Percentiles rank a stretch among this genome's conserved stretches.
Conservation (phyloP, 2,888 invertebrate species). For the Ormyrus pomaceus region DNA sequence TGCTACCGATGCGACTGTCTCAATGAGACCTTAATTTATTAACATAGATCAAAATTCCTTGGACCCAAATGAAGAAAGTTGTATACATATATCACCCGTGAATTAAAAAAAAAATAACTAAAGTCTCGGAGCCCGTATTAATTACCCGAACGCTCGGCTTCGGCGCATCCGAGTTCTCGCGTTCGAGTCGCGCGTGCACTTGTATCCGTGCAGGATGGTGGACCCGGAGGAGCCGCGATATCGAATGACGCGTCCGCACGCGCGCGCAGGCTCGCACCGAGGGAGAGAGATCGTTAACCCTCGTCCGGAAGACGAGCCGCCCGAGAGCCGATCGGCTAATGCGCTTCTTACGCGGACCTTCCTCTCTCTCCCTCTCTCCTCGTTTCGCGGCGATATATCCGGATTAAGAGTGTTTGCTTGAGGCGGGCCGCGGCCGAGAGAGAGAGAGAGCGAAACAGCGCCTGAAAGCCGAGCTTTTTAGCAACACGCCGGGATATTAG, state of each 20-base stretch:
- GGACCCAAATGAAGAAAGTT: no score
- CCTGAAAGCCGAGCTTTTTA: slow-evolving; percentile 53
- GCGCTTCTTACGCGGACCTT: slow-evolving; percentile 11
- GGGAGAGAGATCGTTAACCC: slow-evolving; percentile 49
- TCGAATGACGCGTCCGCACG: slow-evolving; percentile 29
- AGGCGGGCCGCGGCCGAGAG: background rate
- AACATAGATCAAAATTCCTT: no score
- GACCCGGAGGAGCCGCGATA: slow-evolving; percentile 21
- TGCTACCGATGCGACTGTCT: no score
- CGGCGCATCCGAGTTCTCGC: no score
- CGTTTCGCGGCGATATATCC: slow-evolving; percentile 37
- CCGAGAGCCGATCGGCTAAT: slow-evolving; percentile 38
- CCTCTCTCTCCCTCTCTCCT: slow-evolving; percentile 6
- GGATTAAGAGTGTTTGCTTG: slow-evolving; percentile 52
- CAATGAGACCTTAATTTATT: no score
- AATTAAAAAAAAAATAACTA: no score
- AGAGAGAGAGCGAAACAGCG: slow-evolving; percentile 26
- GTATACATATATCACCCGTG: no score
- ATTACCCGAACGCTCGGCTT: no score
- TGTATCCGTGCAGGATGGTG: no score
- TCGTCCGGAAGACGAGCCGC: slow-evolving; percentile 49
- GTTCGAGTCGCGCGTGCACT: no score
- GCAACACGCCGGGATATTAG: slow-evolving; percentile 57
- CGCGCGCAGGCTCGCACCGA: background rate
- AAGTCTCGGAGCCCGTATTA: no score